Percentiles rank a stretch among this genome's conserved stretches.
Conservation (phyloP, 2,113 vertebrate genomes). For the Cinclus cinclus region DNA sequence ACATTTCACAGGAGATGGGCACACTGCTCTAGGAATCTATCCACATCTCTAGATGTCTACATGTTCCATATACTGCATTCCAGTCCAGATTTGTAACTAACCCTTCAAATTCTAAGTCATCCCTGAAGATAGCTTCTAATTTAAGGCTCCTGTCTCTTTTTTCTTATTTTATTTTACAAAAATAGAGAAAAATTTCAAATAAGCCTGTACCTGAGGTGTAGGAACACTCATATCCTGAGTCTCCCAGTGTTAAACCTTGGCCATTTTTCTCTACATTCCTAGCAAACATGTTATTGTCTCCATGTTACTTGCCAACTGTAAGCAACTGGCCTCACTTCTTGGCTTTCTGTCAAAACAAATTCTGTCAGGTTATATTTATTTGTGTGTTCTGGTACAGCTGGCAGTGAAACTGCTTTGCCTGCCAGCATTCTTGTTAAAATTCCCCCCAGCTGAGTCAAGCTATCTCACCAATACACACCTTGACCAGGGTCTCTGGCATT, state of each 20-base stretch:
- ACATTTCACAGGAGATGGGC: not conserved
- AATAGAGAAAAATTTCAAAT: not conserved
- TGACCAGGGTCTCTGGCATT: not conserved
- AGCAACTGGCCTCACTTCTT: not conserved
- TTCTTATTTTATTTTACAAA: not conserved
- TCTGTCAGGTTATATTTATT: constrained; percentile 16
- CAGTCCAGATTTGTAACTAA: not conserved
- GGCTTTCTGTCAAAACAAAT: constrained; percentile 16
- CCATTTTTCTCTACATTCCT: not conserved
- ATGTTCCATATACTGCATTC: not conserved
- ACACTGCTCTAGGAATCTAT: not conserved
- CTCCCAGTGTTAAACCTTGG: not conserved
- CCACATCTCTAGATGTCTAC: not conserved
- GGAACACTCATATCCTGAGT: not conserved
- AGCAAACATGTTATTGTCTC: not conserved
- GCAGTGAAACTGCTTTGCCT: not conserved
- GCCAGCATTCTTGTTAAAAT: not conserved
- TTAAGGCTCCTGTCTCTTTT: not conserved
- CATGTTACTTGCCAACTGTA: not conserved
- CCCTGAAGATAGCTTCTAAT: not conserved
- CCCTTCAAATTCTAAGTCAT: not conserved
- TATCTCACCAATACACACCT: not conserved
- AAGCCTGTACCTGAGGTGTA: not conserved
- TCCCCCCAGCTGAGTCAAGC: not conserved
- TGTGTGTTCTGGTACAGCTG: constrained; percentile 3